Percentiles rank a stretch among this genome's conserved stretches.
These are phyloP conservation scores for Cepaea hortensis DNA, from an alignment of 2,888 invertebrate species.

Conservation along the genomic window DNA sequence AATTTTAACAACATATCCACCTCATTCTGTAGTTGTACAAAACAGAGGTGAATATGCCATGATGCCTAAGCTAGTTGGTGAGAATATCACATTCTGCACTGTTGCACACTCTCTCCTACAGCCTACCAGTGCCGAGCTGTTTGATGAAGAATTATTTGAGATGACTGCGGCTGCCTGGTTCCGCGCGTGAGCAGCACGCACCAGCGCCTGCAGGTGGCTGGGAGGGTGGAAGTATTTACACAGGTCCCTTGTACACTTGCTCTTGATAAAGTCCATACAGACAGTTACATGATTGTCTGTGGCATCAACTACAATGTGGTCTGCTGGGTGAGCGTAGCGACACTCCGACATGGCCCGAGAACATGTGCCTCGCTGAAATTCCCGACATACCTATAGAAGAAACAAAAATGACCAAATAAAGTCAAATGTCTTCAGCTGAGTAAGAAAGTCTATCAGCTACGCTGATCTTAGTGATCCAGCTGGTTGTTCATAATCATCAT, in stretches of 20 bases:
- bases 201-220: conserved; percentile 91
- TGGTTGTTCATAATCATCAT: no score
- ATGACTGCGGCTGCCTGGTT: conserved; percentile 67
- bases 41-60: background rate
- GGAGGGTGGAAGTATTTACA: conserved; percentile 99
- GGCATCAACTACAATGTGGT: conserved; percentile 91
- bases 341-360: conserved; percentile 97
- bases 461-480: no score
- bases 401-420: background rate
- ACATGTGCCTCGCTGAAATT: conserved; percentile 98
- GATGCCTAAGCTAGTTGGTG: background rate
- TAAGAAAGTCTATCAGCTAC: no score
- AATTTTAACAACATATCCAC: no score
- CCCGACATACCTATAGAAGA: conserved; percentile 84
- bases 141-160: conserved; percentile 45
- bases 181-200: conserved; percentile 83
- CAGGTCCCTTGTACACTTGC: conserved; percentile 95
- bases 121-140: conserved; percentile 48
- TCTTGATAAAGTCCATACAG: conserved; percentile 97
- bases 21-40: background rate
- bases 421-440: no score
- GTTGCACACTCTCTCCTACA: conserved; percentile 46
- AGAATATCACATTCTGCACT: background rate
- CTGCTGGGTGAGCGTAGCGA: conserved; percentile 98
- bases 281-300: conserved; percentile 99